A percentile compares a stretch with the other conserved stretches of the same genome.
Conservation (phyloP, 2,888 invertebrate genomes). For the Stegana nigrithorax region DNA sequence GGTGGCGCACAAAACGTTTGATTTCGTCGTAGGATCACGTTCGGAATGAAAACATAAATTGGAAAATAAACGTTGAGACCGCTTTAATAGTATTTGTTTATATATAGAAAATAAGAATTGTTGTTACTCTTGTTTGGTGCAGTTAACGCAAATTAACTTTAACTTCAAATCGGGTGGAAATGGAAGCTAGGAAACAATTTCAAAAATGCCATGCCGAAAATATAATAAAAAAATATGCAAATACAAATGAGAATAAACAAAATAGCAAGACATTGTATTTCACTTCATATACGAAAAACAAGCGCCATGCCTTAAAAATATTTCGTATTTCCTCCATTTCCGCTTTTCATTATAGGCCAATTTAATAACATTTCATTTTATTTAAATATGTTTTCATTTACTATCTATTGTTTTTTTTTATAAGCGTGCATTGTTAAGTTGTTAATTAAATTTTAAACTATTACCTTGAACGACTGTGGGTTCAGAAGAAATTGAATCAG, state of each 20-base stretch:
- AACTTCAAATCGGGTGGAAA: not conserved
- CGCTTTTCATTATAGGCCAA: too few relatives aligned
- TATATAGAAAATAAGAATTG: too few relatives aligned
- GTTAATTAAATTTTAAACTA: slow-evolving; percentile 12
- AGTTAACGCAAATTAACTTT: not conserved
- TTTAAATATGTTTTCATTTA: not conserved
- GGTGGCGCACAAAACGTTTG: too few relatives aligned
- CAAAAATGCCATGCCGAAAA: not conserved
- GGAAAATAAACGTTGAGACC: slow-evolving; percentile 5
- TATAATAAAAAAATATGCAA: not conserved
- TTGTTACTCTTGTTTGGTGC: not conserved
- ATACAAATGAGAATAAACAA: too few relatives aligned
- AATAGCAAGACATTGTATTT: too few relatives aligned
- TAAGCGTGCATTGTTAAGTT: not conserved
- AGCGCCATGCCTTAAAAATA: too few relatives aligned
- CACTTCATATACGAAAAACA: too few relatives aligned
- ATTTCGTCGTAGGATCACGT: not conserved
- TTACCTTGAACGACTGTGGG: slow-evolving; percentile 56
- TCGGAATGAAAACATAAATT: not conserved
- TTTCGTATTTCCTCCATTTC: too few relatives aligned
- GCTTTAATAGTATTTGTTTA: too few relatives aligned
- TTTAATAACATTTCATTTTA: not conserved
- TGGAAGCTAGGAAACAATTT: not conserved
- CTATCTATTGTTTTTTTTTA: not conserved
- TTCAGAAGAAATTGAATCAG: too few relatives aligned